Base-by-base conservation (phyloP, 1,140 invertebrate species). In the Lamellibrachia luymesi region DNA sequence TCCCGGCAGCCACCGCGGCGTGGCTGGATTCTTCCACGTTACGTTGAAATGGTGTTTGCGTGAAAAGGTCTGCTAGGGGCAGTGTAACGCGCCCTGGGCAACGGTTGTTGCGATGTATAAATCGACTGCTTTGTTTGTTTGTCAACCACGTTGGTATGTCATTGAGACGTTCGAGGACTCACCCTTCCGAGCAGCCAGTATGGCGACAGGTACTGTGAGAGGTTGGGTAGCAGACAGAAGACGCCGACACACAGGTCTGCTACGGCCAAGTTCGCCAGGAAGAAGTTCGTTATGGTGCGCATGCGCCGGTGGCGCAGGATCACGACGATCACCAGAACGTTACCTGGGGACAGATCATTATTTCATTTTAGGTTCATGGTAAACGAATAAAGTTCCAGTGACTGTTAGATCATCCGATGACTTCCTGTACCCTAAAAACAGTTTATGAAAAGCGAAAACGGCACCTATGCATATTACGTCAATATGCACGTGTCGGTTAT, bases 251-350 rank as follows among this genome's bases (percentile, higher is more conserved):
- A 95, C 25, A 96, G 94, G 92, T 96, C 96, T 0, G 96, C 95
- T 10, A 96, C 94, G 2, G 95, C 95, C 50, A 96, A 94, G 93
- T 96, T 96, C 50, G 95, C 95, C 64, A 96, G 94, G 93, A 96
- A 96, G 92, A 95, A 95, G 93, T 96, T 96, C 5, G 96, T 96
- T 93, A 95, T 94, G 25, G 95, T 96, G 51, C 95, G 93, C 93
- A 96, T 95, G 80, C 95, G 94, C 22, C 94, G 93, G 93, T 95
- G 96, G 51, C 94, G 93, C 8, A 95, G 92, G 17, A 96, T 95
- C 13, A 96, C 95, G 91, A 95, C 95, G 22, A 96, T 94, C n/a
- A 96, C 96, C 90, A 96, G 93, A 4, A 95, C 51, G 93, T 96
- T 96, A n/a, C 96, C 96, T 96, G 95, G 80, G 94, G 6, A 27